Evolutionary conservation across 2,797 vertebrate genomes (phyloP), one percentile per base, ranked within the genome.

Genomic region (Corythornis leucogaster): DNA sequence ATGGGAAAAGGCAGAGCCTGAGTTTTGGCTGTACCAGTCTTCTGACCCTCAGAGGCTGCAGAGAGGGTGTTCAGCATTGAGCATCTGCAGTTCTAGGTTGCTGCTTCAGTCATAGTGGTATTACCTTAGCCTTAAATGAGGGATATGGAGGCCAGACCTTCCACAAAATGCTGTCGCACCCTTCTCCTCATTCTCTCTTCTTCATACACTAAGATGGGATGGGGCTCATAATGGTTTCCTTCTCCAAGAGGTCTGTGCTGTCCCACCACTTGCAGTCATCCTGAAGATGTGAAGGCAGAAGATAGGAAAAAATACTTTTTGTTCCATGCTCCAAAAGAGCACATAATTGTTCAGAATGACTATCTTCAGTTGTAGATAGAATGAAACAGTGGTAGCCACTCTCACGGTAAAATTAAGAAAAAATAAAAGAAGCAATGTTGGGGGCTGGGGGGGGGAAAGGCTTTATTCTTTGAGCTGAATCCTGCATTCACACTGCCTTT

Each of bases 371-470:
- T 26, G 59, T 48, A 84, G 77, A 62, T 85, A 78, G 57, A 89
- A 89, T 96, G 94, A 92, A 84, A 55, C 31, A 58, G 54, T 17
- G 78, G 67, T 68, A 82, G 63, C 54, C 12, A 20, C 12, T 66
- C 91, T 78, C 58, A 30, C 45, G 26, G 38, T 30, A 28, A 64
- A 87, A 59, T 3, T 54, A 85, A 85, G 55, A 89, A 68, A 97
- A 96, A 96, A 89, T 82, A 83, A 89, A 96, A 92, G 33, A 69
- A 83, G 33, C 10, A 33, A 50, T 0, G n/a, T 80, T 80, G 73
- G 70, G 46, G 74, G 33, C 19, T 53, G 70, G 31, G 33, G 31
- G 33, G 58, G 76, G 80, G 80, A 35, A 50, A 28, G 20, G 61
- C 91, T 63, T 90, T 79, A 73, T 78, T 90, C 86, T 91, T 68